These are phyloP conservation scores for Ormyrus thymus DNA, from an alignment of 2,888 invertebrate species.

Conservation along the genomic window DNA sequence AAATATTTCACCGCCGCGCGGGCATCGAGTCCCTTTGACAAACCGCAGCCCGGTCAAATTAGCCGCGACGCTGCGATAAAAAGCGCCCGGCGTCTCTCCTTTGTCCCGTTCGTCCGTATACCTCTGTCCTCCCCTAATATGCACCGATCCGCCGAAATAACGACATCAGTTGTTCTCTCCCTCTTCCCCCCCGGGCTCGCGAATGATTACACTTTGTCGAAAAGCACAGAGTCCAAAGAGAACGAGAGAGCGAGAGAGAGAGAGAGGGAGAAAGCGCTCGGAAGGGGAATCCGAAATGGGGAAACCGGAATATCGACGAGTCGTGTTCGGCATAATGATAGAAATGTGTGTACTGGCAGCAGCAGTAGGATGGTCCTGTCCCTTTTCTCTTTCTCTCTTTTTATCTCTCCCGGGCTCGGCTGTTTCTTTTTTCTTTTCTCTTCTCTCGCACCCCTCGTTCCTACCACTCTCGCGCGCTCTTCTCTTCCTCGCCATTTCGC, in stretches of 20 bases:
- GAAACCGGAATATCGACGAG: slow-evolving; percentile 68
- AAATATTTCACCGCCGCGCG: background rate
- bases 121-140: slow-evolving; percentile 22
- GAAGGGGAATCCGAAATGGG: slow-evolving; percentile 62
- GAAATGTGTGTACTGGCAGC: slow-evolving; percentile 59
- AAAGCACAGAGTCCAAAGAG: slow-evolving; percentile 44
- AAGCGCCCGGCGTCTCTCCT: slow-evolving; percentile 35
- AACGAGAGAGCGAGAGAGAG: slow-evolving; percentile 6
- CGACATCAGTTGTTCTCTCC: slow-evolving; percentile 59
- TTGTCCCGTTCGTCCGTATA: background rate
- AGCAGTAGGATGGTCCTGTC: slow-evolving; percentile 32
- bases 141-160: slow-evolving; percentile 57
- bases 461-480: slow-evolving; percentile 37
- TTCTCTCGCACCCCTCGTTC: background rate
- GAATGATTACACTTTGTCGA: slow-evolving; percentile 60
- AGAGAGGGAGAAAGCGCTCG: background rate
- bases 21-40: background rate
- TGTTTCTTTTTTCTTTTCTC: background rate
- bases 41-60: slow-evolving; percentile 18
- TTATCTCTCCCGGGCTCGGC: background rate
- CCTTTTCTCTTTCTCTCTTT: slow-evolving; percentile 18
- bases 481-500: slow-evolving; percentile 19
- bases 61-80: slow-evolving; percentile 30
- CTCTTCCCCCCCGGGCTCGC: slow-evolving; percentile 8
- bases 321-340: slow-evolving; percentile 62